Evolutionary conservation across 2,113 vertebrate species (phyloP), one percentile per base, ranked within the genome.

Genomic region (Felis catus): DNA sequence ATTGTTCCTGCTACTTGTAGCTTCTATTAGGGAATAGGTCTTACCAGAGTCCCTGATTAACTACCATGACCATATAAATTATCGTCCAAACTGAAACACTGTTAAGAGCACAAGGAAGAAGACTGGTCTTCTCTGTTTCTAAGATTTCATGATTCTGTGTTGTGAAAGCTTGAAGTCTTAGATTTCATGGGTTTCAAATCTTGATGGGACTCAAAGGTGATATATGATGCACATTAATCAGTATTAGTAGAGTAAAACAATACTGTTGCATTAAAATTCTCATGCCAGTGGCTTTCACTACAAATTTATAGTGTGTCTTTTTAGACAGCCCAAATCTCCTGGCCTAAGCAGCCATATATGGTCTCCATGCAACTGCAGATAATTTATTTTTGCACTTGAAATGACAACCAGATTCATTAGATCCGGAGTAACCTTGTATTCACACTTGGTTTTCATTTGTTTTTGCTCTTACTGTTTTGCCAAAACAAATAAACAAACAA

Each of bases 101-200:
- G 33, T 51, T 12, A 95, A 88, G 29, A 48, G 0, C 4, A 13
- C 36, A 81, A 94, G 21, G 16, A 53, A 5, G 13, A 1, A 79
- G 3, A 55, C 1, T 23, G 27, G 31, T 55, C 4, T 63, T 79
- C 33, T 86, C 36, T 74, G 0, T 71, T 71, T 91, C 39, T 74
- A 74, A 74, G 61, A 68, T 45, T 51, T 25, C 51, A 73, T 61
- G 25, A 53, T 81, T 92, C 83, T 86, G 9, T 78, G 16, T 16
- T 68, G 2, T 66, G 19, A 81, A 78, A 93, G 25, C 7, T 36
- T 95, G 71, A 94, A 70, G 55, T 66, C 33, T 90, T 51, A 79
- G 33, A 85, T 97, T 95, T 94, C 15, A 73, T 61, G 65, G 31
- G 41, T 70, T 96, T 89, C 27, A 91, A 89, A 85, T 80, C 53